Conservation (phyloP, 2,888 invertebrate genomes). For the Leptothorax acervorum region DNA sequence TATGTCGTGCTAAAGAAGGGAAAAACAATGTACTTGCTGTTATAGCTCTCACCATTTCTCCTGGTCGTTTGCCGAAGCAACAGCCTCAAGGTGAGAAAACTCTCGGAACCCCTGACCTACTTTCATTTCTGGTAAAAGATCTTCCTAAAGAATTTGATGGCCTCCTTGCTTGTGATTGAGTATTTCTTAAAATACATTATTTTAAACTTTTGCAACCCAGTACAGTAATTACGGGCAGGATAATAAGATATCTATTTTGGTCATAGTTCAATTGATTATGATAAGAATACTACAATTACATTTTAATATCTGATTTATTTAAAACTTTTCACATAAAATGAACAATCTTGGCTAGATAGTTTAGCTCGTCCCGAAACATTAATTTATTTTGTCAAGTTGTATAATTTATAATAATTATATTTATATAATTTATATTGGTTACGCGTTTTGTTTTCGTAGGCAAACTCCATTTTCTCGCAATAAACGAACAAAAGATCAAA, state of each 20-base stretch:
- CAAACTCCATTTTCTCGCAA: constrained; percentile 13
- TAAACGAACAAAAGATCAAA: background rate
- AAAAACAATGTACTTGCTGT: constrained; percentile 51
- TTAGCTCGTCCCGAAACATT: background rate
- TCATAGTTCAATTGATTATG: background rate
- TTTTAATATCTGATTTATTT: background rate
- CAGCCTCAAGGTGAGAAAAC: constrained; percentile 53
- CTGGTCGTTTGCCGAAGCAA: constrained; percentile 49
- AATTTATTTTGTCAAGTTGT: constrained; percentile 13
- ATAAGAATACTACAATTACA: background rate
- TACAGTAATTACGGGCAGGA: background rate
- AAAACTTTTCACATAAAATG: background rate
- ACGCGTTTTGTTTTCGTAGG: background rate
- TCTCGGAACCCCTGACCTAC: constrained; percentile 47
- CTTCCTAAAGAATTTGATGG: constrained; percentile 42
- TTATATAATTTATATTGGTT: constrained; percentile 10
- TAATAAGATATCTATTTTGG: background rate
- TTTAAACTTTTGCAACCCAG: constrained; percentile 8
- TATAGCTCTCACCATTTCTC: constrained; percentile 25
- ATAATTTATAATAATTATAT: background rate
- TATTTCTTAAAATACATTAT: background rate
- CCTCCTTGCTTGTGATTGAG: background rate
- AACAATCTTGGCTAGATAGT: background rate
- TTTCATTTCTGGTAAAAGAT: constrained; percentile 46
- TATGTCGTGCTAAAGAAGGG: background rate